phyloP scores from a whole-genome alignment of 2,888 invertebrate genomes.

The Elegia similella region DNA sequence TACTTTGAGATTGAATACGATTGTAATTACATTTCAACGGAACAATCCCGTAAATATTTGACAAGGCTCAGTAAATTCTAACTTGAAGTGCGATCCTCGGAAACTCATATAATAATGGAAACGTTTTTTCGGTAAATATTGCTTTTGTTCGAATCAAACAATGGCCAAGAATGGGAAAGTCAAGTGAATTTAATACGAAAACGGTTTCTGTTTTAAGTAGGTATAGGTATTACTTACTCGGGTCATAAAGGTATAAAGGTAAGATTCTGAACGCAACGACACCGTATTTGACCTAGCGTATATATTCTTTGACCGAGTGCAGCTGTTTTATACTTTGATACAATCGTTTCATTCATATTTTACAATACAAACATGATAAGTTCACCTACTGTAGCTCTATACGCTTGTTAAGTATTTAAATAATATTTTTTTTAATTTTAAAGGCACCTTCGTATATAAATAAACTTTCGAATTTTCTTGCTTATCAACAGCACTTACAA shows the following conservation, averaged over 20 bases:
- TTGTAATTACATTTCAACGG: conserved; percentile 14
- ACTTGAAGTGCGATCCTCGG: conserved; percentile 3
- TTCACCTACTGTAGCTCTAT: no score
- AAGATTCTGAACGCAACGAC: neutral
- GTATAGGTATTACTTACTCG: neutral
- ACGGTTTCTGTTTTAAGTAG: conserved; percentile 1
- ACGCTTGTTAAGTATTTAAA: no score
- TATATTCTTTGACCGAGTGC: no score
- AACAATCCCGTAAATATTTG: conserved; percentile 16
- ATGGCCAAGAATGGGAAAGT: conserved; percentile 5
- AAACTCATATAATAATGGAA: conserved; percentile 11
- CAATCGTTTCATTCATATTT: no score
- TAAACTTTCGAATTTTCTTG: no score
- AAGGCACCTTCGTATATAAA: no score
- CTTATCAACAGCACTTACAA: no score
- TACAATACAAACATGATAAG: no score
- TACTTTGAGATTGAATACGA: conserved; percentile 10
- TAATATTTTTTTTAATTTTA: no score
- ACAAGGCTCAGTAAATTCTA: conserved; percentile 10
- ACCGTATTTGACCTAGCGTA: neutral
- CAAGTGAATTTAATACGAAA: neutral
- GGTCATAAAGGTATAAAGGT: conserved; percentile 3
- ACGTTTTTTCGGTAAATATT: neutral
- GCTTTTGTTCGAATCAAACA: neutral
- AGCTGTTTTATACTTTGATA: no score